Evolutionary conservation across 2,888 invertebrate species (phyloP), one percentile per base, ranked within the genome.

Genomic region (Bugula neritina): DNA sequence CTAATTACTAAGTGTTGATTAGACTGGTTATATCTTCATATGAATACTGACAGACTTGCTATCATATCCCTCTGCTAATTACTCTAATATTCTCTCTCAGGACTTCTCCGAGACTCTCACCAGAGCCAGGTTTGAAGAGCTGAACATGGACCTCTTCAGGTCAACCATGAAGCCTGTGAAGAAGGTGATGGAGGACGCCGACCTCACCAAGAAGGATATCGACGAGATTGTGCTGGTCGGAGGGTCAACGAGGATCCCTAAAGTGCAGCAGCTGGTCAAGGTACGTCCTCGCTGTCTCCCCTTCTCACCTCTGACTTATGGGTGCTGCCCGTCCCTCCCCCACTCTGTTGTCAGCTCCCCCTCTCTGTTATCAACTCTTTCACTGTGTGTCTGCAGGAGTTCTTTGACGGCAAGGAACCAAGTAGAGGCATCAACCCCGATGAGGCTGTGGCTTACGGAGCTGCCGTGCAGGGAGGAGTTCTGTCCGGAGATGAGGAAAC

Each of bases 161-260:
- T 93, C 93, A 5, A 96, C 96, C 34, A 88, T 96, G 87, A 94
- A 94, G 85, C 95, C 95, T 1, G 95, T 97, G 5, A 92, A 94
- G 84, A 94, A 94, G 85, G 94, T 98, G 17, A 86, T 99, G 81
- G 96, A 97, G 84, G 99, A 99, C 86, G 94, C 96, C n/a, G 97
- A 97, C 84, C 92, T 99, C 91, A 93, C 93, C 87, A 97, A 96
- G 85, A 93, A 93, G 80, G 97, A 99, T 80, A 92, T 99, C 54
- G 93, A 98, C 84, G 99, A 99, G 86, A 97, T 99, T 80, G 98
- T 99, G 1, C 88, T 99, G 71, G 99, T 99, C 71, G 99, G 99
- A 81, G 99, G 99, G 76, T 97, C 97, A 10, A 99, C 99, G 21
- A 91, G 99, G 88, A 99, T 99, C 80, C 99, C 99, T 72, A 99